Evolutionary conservation across 2,113 vertebrate species (phyloP).

Genomic region (Pithys albifrons): DNA sequence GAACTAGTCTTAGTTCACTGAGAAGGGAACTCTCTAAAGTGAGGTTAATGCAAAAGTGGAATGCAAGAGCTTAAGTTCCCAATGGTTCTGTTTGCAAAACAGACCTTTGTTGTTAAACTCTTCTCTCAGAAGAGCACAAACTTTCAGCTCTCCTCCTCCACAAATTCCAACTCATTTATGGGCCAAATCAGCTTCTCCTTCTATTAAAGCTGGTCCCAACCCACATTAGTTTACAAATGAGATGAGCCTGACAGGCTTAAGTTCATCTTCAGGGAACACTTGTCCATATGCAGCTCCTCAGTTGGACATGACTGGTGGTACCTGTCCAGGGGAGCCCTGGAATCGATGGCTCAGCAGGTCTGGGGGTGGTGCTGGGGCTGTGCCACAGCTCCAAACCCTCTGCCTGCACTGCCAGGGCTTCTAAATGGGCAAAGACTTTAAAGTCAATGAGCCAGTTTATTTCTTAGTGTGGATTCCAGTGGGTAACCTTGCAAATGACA

Average conservation of each 20-base stretch:
- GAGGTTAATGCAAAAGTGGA: neutral
- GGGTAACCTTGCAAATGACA: neutral
- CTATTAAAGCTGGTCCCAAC: neutral
- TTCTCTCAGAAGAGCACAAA: neutral
- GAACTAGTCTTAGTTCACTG: neutral
- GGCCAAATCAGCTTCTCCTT: neutral
- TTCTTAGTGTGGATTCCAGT: neutral
- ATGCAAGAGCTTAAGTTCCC: neutral
- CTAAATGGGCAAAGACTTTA: neutral
- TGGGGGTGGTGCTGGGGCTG: neutral
- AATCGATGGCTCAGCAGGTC: neutral
- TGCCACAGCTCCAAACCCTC: neutral
- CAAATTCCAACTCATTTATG: neutral
- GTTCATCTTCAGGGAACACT: neutral
- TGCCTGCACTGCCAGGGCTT: neutral
- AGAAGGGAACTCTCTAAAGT: neutral
- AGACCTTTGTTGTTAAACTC: neutral
- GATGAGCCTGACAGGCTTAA: neutral
- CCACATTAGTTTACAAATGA: neutral
- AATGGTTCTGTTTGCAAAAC: neutral
- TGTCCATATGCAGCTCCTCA: neutral
- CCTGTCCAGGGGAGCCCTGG: neutral
- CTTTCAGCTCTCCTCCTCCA: neutral
- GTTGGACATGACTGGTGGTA: fast-evolving
- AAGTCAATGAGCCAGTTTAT: neutral